These are phyloP conservation scores for Spheniscus mendiculus DNA, from an alignment of 2,113 vertebrate species.

Conservation along the genomic window DNA sequence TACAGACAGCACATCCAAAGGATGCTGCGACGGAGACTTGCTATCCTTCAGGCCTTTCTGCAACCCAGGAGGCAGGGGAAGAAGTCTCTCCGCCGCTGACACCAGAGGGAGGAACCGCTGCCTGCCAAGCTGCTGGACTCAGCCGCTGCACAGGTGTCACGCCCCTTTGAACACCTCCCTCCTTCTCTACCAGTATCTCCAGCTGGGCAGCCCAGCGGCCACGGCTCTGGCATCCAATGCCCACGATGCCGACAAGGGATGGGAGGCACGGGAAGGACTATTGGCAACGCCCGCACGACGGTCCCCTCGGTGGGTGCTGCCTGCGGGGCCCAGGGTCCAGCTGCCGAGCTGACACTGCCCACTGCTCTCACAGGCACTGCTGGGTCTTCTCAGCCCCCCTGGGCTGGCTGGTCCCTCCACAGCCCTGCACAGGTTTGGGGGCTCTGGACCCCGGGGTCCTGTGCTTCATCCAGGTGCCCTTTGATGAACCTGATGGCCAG, in stretches of 20 bases:
- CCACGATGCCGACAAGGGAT: accelerated
- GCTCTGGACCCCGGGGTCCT: not conserved
- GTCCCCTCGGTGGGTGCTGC: not conserved
- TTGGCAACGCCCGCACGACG: accelerated
- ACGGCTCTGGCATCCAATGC: accelerated
- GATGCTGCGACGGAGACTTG: accelerated
- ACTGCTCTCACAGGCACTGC: not conserved
- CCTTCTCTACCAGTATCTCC: not conserved
- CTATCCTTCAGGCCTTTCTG: not conserved
- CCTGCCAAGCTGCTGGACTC: not conserved
- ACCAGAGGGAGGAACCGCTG: accelerated
- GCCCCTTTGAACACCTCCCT: not conserved
- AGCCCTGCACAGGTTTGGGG: not conserved
- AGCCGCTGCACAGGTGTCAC: accelerated
- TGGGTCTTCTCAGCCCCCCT: not conserved
- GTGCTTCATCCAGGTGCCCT: not conserved
- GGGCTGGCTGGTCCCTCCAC: not conserved
- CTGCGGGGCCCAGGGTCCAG: not conserved
- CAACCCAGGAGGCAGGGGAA: not conserved
- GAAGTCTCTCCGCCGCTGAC: accelerated
- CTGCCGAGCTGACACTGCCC: not conserved
- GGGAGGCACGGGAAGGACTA: not conserved
- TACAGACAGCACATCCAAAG: not conserved
- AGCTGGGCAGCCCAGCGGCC: not conserved
- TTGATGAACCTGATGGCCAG: not conserved